Evolutionary conservation across 2,797 vertebrate genomes (phyloP), one percentile per base, ranked within the genome.

Genomic region (Danio aesculapii): DNA sequence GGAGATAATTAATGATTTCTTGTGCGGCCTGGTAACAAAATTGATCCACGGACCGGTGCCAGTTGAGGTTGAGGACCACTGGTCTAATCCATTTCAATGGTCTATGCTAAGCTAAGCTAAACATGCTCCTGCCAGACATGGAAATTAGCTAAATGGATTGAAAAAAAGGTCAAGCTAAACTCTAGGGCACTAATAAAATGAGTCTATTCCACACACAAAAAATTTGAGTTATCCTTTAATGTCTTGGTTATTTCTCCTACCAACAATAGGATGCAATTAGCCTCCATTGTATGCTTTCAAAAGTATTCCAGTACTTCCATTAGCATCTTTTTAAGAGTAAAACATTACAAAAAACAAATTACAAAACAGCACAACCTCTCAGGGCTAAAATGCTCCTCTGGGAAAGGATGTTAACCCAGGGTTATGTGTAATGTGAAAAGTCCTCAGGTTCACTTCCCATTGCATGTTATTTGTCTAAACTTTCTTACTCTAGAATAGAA

Each of bases 361-460:
- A 43, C 10, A 12, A 30, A 70, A 70, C 10, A 55, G 30, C 30
- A 30, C 50, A 69, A 49, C 47, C 8, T 39, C 67, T 39, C 16
- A 43, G 30, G 0, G 50, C 6, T 71, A 55, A 71, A 71, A 71
- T 43, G 68, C 53, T 55, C 68, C 68, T 43, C 68, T 71, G 68
- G 68, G 39, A 71, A 55, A 43, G 16, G 68, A 71, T 71, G 68
- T 71, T 71, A 55, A 71, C 68, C 68, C 52, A 8, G 50, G 68
- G 68, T 71, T 71, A 57, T 57, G 63, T 77, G 6, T 72, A 44
- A 57, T 58, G 70, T 21, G 41, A 14, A 14, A 67, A 68, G 19
- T 63, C 19, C 16, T 49, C 39, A 75, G 41, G 72, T 75, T 75
- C 46, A 75, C 57, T 62, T 74, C 44, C 61, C 17, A 62, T 39